Evolutionary conservation across 2,888 invertebrate genomes (phyloP).

Genomic region (Physocephala rufipes): DNA sequence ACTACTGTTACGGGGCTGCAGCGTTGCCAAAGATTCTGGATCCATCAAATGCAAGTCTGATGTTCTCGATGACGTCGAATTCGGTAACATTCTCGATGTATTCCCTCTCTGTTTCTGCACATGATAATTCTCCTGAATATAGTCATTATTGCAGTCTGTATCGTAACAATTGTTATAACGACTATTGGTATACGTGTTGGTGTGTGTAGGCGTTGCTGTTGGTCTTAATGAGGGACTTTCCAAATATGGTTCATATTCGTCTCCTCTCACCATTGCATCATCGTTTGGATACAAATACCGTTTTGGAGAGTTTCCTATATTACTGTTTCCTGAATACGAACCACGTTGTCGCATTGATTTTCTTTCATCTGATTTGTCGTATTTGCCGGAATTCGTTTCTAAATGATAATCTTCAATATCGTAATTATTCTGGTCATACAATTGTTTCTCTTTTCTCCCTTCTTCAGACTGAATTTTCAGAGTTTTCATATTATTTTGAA

Average conservation of each 20-base stretch:
- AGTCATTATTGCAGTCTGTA: constrained; percentile 59
- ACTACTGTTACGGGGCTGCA: too few species aligned
- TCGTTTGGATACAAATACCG: not conserved
- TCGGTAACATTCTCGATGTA: too few species aligned
- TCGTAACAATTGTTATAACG: constrained; percentile 63
- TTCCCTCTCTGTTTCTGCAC: too few species aligned
- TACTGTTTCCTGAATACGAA: constrained; percentile 30
- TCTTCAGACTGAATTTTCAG: constrained; percentile 49
- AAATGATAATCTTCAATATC: constrained; percentile 31
- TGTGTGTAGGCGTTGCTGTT: constrained; percentile 1
- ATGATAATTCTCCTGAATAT: constrained; percentile 46
- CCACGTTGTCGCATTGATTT: not conserved
- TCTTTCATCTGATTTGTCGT: constrained; percentile 7
- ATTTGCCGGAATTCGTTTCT: constrained; percentile 37
- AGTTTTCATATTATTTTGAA: constrained; percentile 50
- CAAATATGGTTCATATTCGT: too few species aligned
- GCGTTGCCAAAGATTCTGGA: too few species aligned
- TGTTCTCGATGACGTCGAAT: too few species aligned
- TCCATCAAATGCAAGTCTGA: too few species aligned
- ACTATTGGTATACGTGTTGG: constrained; percentile 55
- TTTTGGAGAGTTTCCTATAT: constrained; percentile 25
- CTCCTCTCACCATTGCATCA: not conserved
- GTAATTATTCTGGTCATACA: constrained; percentile 45
- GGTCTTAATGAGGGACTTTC: too few species aligned
- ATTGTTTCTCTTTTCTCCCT: constrained; percentile 53